Percentiles rank a stretch among this genome's conserved stretches.
Conservation (phyloP, 2,888 invertebrate genomes). For the Nomada fucata region DNA sequence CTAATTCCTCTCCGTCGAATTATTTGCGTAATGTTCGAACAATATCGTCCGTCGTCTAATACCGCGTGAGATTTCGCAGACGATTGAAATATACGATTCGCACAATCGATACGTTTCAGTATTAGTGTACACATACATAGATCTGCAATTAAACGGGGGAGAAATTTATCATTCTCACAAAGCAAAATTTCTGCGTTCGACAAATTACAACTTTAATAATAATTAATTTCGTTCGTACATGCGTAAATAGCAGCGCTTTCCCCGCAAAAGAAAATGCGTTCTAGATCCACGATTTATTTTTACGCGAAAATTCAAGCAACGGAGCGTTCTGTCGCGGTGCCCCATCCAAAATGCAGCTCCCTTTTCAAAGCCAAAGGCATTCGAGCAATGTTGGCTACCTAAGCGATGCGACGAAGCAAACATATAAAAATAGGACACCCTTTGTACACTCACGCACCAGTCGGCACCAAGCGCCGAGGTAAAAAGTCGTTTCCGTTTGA, state of each 20-base stretch:
- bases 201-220: too few relatives aligned
- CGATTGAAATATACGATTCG: background rate
- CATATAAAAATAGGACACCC: slow-evolving; percentile 68
- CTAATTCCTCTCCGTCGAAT: slow-evolving; percentile 23
- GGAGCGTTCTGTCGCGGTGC: too few relatives aligned
- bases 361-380: background rate
- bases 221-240: background rate
- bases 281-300: too few relatives aligned
- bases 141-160: too few relatives aligned
- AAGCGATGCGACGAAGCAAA: slow-evolving; percentile 32
- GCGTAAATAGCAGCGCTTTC: background rate
- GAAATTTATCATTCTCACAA: too few relatives aligned
- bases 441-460: slow-evolving; percentile 66
- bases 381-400: slow-evolving; percentile 10
- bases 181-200: too few relatives aligned
- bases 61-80: background rate
- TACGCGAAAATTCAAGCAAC: too few relatives aligned
- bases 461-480: slow-evolving; percentile 68
- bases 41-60: background rate
- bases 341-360: background rate
- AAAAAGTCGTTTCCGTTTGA: slow-evolving; percentile 76
- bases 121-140: background rate
- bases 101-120: background rate
- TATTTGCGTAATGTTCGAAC: slow-evolving; percentile 26
- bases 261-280: too few relatives aligned